phyloP scores from a whole-genome alignment of 2,888 invertebrate species.

The Ichneumoninae sp. region DNA sequence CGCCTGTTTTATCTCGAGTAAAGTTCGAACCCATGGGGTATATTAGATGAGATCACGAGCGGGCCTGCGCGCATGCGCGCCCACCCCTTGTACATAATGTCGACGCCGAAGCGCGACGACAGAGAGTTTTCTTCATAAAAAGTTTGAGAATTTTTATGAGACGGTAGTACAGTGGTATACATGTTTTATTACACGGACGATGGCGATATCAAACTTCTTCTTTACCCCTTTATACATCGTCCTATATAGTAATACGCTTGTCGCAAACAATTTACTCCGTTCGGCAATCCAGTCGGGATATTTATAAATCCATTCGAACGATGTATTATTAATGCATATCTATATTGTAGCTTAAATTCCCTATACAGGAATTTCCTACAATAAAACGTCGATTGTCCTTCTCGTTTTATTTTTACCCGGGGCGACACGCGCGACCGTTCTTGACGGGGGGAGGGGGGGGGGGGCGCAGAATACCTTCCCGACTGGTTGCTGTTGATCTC shows the following conservation, averaged over 20 bases:
- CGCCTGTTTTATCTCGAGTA: constrained; percentile 17
- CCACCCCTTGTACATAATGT: constrained; percentile 40
- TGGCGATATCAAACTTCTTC: constrained; percentile 40
- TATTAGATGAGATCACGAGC: constrained; percentile 46
- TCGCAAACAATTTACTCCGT: background rate
- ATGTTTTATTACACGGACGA: constrained; percentile 45
- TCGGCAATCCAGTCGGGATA: background rate
- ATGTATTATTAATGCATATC: background rate
- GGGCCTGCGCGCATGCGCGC: background rate
- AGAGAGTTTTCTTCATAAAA: constrained; percentile 52
- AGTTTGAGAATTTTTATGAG: constrained; percentile 60
- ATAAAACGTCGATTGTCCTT: no score
- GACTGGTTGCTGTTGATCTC: no score
- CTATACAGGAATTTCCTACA: no score
- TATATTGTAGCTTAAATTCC: background rate
- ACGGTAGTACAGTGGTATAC: constrained; percentile 42
- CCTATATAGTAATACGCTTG: background rate
- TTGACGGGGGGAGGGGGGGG: no score
- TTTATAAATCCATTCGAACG: constrained; percentile 14
- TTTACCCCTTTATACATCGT: background rate
- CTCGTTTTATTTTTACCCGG: no score
- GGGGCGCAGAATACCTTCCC: no score
- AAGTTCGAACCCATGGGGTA: constrained; percentile 39
- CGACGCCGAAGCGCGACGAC: constrained; percentile 31
- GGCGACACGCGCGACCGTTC: no score